These are phyloP conservation scores for Germaria angustata DNA, from an alignment of 2,888 invertebrate genomes.

Conservation along the genomic window DNA sequence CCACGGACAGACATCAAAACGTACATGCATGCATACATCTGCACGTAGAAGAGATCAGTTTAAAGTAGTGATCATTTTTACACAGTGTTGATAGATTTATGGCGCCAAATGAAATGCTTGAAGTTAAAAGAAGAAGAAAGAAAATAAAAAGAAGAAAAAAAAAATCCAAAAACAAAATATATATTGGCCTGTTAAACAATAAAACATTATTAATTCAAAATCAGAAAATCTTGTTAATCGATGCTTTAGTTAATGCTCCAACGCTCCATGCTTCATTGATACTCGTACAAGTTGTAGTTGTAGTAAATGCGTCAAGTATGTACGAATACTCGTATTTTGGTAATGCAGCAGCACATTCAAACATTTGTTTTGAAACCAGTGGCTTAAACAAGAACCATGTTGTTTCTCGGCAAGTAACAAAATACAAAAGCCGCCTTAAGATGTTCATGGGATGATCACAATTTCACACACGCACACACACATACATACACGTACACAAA, in stretches of 20 bases:
- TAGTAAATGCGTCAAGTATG: slow-evolving; percentile 1
- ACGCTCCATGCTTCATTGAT: slow-evolving; percentile 46
- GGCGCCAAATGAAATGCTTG: slow-evolving; percentile 78
- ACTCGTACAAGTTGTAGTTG: slow-evolving; percentile 41
- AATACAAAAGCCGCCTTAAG: slow-evolving; percentile 46
- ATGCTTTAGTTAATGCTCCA: slow-evolving; percentile 58
- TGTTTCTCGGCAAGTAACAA: slow-evolving; percentile 42
- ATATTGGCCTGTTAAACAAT: slow-evolving; percentile 69
- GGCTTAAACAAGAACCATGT: slow-evolving; percentile 55
- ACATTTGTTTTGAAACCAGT: slow-evolving; percentile 46
- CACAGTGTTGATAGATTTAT: slow-evolving; percentile 77
- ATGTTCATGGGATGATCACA: slow-evolving; percentile 56
- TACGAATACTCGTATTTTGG: background rate
- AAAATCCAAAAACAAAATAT: slow-evolving; percentile 38
- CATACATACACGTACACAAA: background rate
- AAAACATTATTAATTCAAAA: slow-evolving; percentile 66
- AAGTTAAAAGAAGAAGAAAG: slow-evolving; percentile 35
- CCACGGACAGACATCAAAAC: slow-evolving; percentile 3
- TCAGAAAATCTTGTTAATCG: slow-evolving; percentile 66
- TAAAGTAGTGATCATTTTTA: slow-evolving; percentile 64
- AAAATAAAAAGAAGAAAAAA: slow-evolving; percentile 29
- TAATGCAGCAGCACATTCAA: slow-evolving; percentile 28
- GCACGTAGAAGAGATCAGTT: slow-evolving; percentile 69
- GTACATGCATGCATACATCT: background rate
- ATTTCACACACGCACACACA: background rate